A percentile compares a stretch with the other conserved stretches of the same genome.
Conservation (phyloP, 2,113 vertebrate genomes). For the Anhinga anhinga region DNA sequence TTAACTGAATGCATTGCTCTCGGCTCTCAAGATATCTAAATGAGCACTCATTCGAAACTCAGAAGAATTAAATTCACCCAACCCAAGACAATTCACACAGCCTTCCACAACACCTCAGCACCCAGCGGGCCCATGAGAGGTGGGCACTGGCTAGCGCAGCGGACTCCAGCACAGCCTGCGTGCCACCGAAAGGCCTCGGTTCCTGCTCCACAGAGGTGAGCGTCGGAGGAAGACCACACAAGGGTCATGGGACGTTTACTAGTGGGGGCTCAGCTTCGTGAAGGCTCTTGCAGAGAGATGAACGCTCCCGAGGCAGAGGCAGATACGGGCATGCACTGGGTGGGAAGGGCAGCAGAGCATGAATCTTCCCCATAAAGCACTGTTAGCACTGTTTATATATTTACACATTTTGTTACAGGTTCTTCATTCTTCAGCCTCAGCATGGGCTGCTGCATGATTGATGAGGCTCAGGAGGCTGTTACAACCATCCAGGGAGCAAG, state of each 20-base stretch:
- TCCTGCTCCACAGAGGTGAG: neutral
- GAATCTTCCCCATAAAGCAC: neutral
- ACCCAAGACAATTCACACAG: neutral
- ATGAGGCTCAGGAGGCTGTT: conserved; percentile 16
- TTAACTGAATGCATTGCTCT: neutral
- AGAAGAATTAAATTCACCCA: neutral
- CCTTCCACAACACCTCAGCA: neutral
- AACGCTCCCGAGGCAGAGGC: neutral
- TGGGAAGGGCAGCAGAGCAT: neutral
- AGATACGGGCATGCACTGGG: fast-evolving
- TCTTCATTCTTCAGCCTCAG: neutral
- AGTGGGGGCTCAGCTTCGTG: fast-evolving
- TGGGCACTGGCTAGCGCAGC: neutral
- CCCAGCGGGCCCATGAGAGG: fast-evolving
- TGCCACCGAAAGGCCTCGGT: fast-evolving
- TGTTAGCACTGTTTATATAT: neutral
- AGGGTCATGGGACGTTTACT: fast-evolving
- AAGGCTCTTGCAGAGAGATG: neutral
- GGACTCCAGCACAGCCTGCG: fast-evolving
- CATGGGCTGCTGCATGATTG: neutral
- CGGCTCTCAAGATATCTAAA: neutral
- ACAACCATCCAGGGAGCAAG: neutral
- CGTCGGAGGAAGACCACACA: fast-evolving
- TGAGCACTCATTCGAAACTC: neutral
- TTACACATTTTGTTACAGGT: neutral